Percentiles rank a stretch among this genome's conserved stretches.
Evolutionary conservation across 2,113 vertebrate genomes (phyloP).

Genomic region (Elgaria multicarinata): DNA sequence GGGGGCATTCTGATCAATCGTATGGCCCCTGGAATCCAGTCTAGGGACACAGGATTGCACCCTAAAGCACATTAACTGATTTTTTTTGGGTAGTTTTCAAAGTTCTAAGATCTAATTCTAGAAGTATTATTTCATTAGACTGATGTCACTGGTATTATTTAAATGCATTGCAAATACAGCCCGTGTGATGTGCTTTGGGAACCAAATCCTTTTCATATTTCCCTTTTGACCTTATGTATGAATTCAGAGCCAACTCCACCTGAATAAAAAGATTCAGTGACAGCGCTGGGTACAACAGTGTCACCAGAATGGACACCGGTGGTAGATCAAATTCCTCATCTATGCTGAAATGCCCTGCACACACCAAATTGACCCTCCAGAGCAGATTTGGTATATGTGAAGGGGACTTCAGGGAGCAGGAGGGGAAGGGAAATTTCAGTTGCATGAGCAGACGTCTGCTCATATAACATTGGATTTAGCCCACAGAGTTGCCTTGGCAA

Average conservation of each 20-base stretch:
- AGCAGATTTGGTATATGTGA: too few species aligned
- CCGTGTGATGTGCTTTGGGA: background rate
- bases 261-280: background rate
- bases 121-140: background rate
- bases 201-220: conserved; percentile 2
- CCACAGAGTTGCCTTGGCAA: background rate
- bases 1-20: too few species aligned
- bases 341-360: too few species aligned
- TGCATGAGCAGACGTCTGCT: too few species aligned
- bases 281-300: background rate
- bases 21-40: too few species aligned
- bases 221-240: background rate
- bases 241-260: background rate
- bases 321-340: too few species aligned
- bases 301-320: too few species aligned
- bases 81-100: background rate
- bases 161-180: background rate
- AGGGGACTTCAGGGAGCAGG: too few species aligned
- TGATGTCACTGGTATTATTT: conserved; percentile 4
- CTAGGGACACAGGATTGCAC: background rate
- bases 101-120: background rate
- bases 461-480: too few species aligned
- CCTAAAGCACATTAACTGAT: background rate
- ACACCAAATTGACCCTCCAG: too few species aligned
- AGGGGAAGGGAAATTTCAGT: too few species aligned